A percentile compares a stretch with the other conserved stretches of the same genome.
Evolutionary conservation across 2,888 invertebrate genomes (phyloP).

Genomic region (Baronia brevicornis): DNA sequence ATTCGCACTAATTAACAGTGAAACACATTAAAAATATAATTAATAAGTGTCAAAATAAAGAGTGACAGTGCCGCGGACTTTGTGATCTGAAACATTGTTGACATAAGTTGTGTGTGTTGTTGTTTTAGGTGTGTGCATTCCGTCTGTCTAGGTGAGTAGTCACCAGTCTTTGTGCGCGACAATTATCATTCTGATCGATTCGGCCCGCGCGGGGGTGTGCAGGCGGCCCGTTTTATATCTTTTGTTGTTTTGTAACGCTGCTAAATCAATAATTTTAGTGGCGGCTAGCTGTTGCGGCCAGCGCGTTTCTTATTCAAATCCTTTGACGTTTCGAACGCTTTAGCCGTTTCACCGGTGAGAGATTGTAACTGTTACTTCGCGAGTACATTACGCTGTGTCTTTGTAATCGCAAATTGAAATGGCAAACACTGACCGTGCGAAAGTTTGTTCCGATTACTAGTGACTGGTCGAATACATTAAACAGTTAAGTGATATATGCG

Average conservation of each 20-base stretch:
- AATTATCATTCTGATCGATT: slow-evolving; percentile 74
- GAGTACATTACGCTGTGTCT: slow-evolving; percentile 13
- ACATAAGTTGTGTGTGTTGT: slow-evolving; percentile 54
- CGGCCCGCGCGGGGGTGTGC: slow-evolving; percentile 66
- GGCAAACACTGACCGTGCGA: slow-evolving; percentile 27
- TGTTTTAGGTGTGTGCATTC: slow-evolving; percentile 64
- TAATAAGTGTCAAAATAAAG: slow-evolving; percentile 34
- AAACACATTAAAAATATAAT: slow-evolving; percentile 44
- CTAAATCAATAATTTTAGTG: slow-evolving; percentile 73
- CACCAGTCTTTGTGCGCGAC: slow-evolving; percentile 71
- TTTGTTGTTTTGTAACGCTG: slow-evolving; percentile 72
- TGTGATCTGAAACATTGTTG: slow-evolving; percentile 42
- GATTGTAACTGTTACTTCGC: slow-evolving; percentile 20
- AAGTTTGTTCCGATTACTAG: slow-evolving; percentile 24
- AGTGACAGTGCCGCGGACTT: slow-evolving; percentile 32
- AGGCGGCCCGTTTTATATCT: slow-evolving; percentile 68
- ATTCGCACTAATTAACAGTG: slow-evolving; percentile 68
- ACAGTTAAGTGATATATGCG: slow-evolving; percentile 2
- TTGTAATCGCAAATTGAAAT: slow-evolving; percentile 12
- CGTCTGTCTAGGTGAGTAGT: slow-evolving; percentile 68
- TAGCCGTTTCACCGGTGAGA: slow-evolving; percentile 23
- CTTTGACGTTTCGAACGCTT: slow-evolving; percentile 24
- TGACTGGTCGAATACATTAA: slow-evolving; percentile 6
- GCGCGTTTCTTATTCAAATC: slow-evolving; percentile 32
- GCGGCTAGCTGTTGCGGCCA: slow-evolving; percentile 38